Evolutionary conservation across 1,140 invertebrate species (phyloP), one percentile per base, ranked within the genome.

Genomic region (Drosophila arawakana): DNA sequence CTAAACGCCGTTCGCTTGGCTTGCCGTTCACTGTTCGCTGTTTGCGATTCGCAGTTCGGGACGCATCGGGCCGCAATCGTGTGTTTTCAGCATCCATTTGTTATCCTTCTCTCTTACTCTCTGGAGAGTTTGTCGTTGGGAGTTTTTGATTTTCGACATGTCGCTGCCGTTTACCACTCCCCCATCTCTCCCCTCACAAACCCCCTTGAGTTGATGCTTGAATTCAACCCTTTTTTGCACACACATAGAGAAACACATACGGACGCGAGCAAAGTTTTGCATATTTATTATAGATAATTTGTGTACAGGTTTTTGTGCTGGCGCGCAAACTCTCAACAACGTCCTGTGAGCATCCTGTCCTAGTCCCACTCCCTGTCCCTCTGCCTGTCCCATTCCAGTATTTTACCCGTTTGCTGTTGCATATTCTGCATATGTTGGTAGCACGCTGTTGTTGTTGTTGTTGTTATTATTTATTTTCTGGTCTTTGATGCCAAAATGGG

Each of bases 201-300:
- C 25, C 25, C 25, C 25, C 25, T 30, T 6, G 49, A 54, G 63
- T 71, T 70, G 72, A 52, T 67, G 49, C 63, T 78, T 71, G 60
- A 73, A 70, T 76, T 80, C 80, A 83, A 88, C 84, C 84, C 83
- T 89, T 89, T 88, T 88, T 81, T 30, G 25, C 44, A 68, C 58
- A 52, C 54, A 70, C 39, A 63, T 34, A 65, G 35, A 68, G 8
- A 49, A 10, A 21, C 35, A 21, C 39, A 35, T 50, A 46, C 37
- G 43, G 46, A 57, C 35, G 68, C 75, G 39, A 60, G 70, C 47
- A 73, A 89, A 89, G 80, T 89, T 88, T 88, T 88, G 84, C 83
- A 88, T 88, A 89, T 88, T 88, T 88, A 88, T 88, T 88, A 88
- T 88, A 88, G 83, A 88, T 88, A 88, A 88, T 88, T 89, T 89